Conservation (phyloP, 1,140 invertebrate genomes). For the Bombus superbus region DNA sequence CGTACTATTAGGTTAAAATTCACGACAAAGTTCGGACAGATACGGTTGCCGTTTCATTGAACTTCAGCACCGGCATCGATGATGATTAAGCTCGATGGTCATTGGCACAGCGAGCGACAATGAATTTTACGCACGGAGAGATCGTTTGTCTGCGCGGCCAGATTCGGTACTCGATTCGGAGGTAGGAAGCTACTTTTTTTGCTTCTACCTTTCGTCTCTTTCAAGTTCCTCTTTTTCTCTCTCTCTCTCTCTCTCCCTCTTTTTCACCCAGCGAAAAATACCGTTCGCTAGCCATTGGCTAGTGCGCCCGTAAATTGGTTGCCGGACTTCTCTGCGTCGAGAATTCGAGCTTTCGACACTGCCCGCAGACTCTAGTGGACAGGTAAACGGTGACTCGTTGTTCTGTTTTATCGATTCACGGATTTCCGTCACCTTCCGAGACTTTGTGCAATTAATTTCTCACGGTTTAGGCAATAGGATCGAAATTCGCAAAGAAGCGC, state of each 20-base stretch:
- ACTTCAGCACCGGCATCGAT: slow-evolving; percentile 16
- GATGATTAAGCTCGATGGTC: slow-evolving; percentile 37
- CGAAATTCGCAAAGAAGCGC: neutral
- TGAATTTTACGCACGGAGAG: slow-evolving; percentile 64
- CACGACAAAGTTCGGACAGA: neutral
- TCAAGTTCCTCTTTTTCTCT: too few relatives aligned
- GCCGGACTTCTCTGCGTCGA: slow-evolving; percentile 35
- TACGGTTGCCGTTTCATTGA: slow-evolving; percentile 17
- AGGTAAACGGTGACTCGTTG: slow-evolving; percentile 57
- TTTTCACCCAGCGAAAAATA: slow-evolving; percentile 48
- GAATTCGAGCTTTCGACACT: slow-evolving; percentile 47
- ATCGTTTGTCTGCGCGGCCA: slow-evolving; percentile 24
- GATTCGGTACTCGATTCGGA: slow-evolving; percentile 56
- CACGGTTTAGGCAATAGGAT: neutral
- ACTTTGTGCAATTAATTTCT: neutral
- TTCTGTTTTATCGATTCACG: slow-evolving; percentile 45
- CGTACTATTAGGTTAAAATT: slow-evolving; percentile 43
- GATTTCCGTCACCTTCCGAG: neutral
- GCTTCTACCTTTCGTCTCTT: slow-evolving; percentile 48
- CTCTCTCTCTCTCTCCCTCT: neutral
- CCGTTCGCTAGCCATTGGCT: slow-evolving; percentile 39
- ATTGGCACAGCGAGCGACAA: slow-evolving; percentile 49
- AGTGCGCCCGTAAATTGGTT: slow-evolving; percentile 59
- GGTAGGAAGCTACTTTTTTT: slow-evolving; percentile 51
- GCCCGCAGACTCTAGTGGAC: slow-evolving; percentile 39